A percentile compares a stretch with the other conserved stretches of the same genome.
phyloP scores from a whole-genome alignment of 2,113 vertebrate genomes.

The Xenus cinereus region DNA sequence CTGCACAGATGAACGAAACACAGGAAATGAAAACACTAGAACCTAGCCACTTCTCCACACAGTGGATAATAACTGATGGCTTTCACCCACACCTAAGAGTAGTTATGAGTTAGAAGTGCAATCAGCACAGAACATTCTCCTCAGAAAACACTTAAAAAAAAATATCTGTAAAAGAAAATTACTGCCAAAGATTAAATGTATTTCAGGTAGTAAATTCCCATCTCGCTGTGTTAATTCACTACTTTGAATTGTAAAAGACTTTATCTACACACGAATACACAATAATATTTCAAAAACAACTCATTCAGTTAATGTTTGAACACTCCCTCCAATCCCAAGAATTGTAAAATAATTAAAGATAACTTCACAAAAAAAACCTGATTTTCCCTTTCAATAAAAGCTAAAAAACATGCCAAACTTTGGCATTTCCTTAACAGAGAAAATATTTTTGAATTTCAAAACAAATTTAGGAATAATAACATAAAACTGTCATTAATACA shows the following conservation, averaged over 20 bases:
- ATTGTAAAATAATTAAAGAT: neutral
- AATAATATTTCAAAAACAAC: rapidly evolving
- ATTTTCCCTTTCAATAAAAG: neutral
- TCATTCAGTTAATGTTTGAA: neutral
- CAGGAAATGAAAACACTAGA: neutral
- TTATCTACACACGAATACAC: neutral
- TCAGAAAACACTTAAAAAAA: neutral
- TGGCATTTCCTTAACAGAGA: neutral
- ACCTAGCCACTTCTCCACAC: neutral
- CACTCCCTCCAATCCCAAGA: neutral
- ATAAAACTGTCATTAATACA: neutral
- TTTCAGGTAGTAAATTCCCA: neutral
- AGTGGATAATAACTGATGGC: neutral
- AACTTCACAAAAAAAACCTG: neutral
- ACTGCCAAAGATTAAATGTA: neutral
- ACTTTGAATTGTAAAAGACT: neutral
- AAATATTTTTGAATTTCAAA: neutral
- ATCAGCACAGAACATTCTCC: neutral
- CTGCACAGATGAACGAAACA: neutral
- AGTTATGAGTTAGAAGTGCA: neutral
- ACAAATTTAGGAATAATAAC: neutral
- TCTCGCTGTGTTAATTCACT: neutral
- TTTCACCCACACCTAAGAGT: neutral
- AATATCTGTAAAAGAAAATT: neutral
- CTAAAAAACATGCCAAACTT: neutral